Evolutionary conservation across 92 coral and sea anemone genomes (phyloP).

Genomic region (Zoanthus solanderi): DNA sequence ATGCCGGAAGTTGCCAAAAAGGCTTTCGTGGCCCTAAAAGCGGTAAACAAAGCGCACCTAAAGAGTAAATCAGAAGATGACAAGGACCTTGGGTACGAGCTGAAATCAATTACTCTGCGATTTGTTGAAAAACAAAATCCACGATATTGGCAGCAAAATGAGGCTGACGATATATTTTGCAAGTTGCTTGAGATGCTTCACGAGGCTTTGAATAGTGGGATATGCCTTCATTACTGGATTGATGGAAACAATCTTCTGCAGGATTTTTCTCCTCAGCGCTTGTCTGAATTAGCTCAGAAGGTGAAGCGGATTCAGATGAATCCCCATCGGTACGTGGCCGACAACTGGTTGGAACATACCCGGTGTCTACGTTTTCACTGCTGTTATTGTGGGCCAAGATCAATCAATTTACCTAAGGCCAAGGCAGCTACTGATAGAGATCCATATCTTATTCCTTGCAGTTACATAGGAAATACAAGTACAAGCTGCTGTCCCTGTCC

Average conservation of each 20-base stretch:
- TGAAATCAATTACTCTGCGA: slow-evolving; percentile 33
- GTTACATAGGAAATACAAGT: background rate
- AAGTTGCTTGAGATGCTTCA: slow-evolving; percentile 5
- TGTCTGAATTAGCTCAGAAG: background rate
- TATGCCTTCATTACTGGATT: slow-evolving; percentile 30
- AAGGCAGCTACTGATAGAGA: background rate
- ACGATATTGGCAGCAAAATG: background rate
- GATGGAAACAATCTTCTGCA: slow-evolving; percentile 1
- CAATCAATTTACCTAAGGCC: background rate
- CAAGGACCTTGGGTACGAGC: slow-evolving; percentile 1
- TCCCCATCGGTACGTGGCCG: slow-evolving; percentile 29
- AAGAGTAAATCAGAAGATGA: background rate
- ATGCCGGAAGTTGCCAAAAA: slow-evolving; percentile 31
- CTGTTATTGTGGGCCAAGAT: background rate
- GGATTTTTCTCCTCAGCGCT: background rate
- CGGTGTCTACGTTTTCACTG: slow-evolving; percentile 29
- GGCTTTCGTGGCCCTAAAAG: slow-evolving; percentile 38
- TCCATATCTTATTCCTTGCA: slow-evolving; percentile 24
- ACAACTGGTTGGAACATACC: slow-evolving; percentile 29
- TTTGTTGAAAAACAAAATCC: background rate
- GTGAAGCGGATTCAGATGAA: slow-evolving; percentile 4
- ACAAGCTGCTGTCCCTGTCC: background rate
- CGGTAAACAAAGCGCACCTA: slow-evolving; percentile 36
- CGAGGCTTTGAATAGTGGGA: slow-evolving; percentile 17
- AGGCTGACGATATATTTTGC: background rate